Evolutionary conservation across 2,888 invertebrate species (phyloP).

Genomic region (Pristionchus maxplancki): DNA sequence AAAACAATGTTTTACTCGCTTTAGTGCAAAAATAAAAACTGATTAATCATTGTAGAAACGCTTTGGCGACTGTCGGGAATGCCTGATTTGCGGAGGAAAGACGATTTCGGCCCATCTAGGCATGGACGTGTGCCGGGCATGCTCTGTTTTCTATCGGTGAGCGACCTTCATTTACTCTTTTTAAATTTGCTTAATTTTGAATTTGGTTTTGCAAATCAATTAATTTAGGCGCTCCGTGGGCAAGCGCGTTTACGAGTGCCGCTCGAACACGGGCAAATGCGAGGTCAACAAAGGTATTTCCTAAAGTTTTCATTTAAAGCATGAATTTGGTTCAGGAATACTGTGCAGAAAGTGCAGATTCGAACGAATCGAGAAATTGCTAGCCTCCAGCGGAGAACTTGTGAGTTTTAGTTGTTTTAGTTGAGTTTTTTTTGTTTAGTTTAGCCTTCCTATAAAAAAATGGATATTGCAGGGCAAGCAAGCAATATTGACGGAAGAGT

Average conservation of each 20-base stretch:
- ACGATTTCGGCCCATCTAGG: slow-evolving; percentile 20
- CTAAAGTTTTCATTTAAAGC: too few relatives aligned
- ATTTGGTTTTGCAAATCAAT: too few relatives aligned
- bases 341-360: background rate
- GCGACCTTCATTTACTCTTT: background rate
- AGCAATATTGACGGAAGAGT: background rate
- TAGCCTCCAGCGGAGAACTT: background rate
- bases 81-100: slow-evolving; percentile 32
- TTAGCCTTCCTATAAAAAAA: too few relatives aligned
- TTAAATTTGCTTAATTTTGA: too few relatives aligned
- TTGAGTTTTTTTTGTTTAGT: too few relatives aligned
- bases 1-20: too few relatives aligned
- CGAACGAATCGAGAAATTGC: background rate
- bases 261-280: background rate
- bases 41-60: background rate
- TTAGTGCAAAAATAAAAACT: too few relatives aligned
- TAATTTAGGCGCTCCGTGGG: background rate
- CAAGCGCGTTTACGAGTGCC: slow-evolving; percentile 16
- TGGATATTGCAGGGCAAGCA: background rate
- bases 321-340: background rate
- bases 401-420: background rate
- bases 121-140: slow-evolving; percentile 16
- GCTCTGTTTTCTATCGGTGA: background rate
- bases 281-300: background rate
- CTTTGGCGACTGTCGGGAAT: slow-evolving; percentile 9